Base-by-base conservation (phyloP, 1,140 invertebrate species). In the Macrocentrus cingulum region DNA sequence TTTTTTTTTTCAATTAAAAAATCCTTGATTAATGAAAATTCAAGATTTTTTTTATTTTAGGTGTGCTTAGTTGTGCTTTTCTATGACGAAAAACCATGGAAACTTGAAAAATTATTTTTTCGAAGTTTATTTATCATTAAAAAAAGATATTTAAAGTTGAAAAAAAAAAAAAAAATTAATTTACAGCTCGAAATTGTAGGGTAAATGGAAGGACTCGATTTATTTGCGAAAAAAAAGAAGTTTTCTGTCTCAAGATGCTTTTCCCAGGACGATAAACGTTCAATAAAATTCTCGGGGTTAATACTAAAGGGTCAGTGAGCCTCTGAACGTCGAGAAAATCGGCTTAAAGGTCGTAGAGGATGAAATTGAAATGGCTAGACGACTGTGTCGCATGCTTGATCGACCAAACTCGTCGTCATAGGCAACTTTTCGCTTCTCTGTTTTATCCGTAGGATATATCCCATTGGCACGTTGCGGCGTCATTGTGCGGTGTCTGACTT, bases 321-420 rank as follows among this genome's bases (percentile, higher is more conserved):
- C n/a, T n/a, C n/a, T n/a, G n/a, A n/a, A n/a, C n/a, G n/a, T n/a
- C n/a, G n/a, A n/a, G n/a, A n/a, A 29, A 29, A 29, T 29, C 25
- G 25, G 25, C 25, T n/a, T n/a, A 29, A 29, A 9, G 25, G 9
- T 9, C 25, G 9, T 29, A 9, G 25, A 29, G 25, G 25, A 29
- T 29, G 4, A 29, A 29, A 4, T 29, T 9, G 4, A 4, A 29
- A 9, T 29, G 4, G 4, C 25, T 29, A 29, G 25, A 29, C 25
- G 25, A 29, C 25, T 29, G 4, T 29, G 4, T 29, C n/a, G n/a
- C 25, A 29, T 29, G 9, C 25, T 5, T 29, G 63, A 75, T 75
- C 69, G 73, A 75, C 69, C 67, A 75, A 75, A 62, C 36, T 39
- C 70, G 73, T 74, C 69, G 66, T 64, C 64, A 56, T 54, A 71